Evolutionary conservation across 2,888 invertebrate genomes (phyloP), one percentile per base, ranked within the genome.

Genomic region (Aporophyla nigra): DNA sequence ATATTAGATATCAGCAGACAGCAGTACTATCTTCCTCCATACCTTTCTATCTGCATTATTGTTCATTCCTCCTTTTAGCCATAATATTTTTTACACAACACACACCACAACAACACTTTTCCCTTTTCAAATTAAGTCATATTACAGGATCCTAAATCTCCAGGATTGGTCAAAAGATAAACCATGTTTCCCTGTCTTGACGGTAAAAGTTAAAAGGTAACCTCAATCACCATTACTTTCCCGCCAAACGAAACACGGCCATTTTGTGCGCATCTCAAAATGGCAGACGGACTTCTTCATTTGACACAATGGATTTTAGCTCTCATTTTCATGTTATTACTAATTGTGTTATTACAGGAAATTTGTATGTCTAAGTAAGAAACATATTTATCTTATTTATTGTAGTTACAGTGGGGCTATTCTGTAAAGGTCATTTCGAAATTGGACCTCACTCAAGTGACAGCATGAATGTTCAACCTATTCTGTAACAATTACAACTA

Each of bases 231-330:
- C 46, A 79, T 75, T 68, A 82, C 43, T 73, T 69, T 76, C 71
- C 69, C 82, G 75, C 73, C 74, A 83, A 80, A 73, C 43, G 27
- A 74, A 73, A 43, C 74, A 0, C 59, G 5, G 80, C 73, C 59
- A 82, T 87, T 74, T 85, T 74, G 61, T 62, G 40, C 46, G n/a
- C 21, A 40, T 24, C 68, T n/a, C 71, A 86, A 83, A 56, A 86
- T 86, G 83, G 84, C 79, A 33, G 65, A 33, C 10, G n/a, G 43
- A 70, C 90, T 86, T 92, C 93, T 93, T 93, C 90, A 93, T 94
- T 91, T 87, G 71, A 86, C 90, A 94, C 94, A 95, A 95, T 94
- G 79, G 82, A 82, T 86, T 91, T 94, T 91, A 94, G 90, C 80
- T 83, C 78, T 78, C 80, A 80, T 69, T 72, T 87, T 82, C 78